Evolutionary conservation across 2,888 invertebrate genomes (phyloP).

Genomic region (Agonopterix subpropinquella): DNA sequence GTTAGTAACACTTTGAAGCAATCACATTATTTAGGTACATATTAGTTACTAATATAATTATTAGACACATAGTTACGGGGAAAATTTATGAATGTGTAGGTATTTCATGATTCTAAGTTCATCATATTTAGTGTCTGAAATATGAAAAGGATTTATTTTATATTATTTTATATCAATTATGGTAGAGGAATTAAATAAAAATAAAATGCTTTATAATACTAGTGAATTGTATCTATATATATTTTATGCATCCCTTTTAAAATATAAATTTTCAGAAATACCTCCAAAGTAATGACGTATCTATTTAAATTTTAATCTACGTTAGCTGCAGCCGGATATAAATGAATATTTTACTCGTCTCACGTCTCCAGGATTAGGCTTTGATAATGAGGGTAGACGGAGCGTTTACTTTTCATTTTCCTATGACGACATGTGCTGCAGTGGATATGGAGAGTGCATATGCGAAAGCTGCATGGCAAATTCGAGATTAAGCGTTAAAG

Average conservation of each 20-base stretch:
- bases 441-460: slow-evolving; percentile 1
- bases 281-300: neutral
- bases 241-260: neutral
- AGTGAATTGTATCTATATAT: neutral
- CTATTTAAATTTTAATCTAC: neutral
- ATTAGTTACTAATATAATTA: neutral
- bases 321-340: neutral
- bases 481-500: neutral
- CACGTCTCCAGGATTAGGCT: slow-evolving; percentile 36
- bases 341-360: slow-evolving; percentile 34
- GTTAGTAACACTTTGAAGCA: neutral
- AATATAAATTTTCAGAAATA: neutral
- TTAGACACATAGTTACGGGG: too few relatives aligned
- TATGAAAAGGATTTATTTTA: too few relatives aligned
- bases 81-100: too few relatives aligned
- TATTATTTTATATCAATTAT: too few relatives aligned
- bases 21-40: neutral
- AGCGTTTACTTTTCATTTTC: slow-evolving; percentile 53
- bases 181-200: too few relatives aligned
- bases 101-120: too few relatives aligned
- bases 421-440: neutral
- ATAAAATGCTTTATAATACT: neutral
- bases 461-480: slow-evolving; percentile 1
- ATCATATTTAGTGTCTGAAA: too few relatives aligned
- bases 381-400: slow-evolving; percentile 34